phyloP scores from a whole-genome alignment of 2,113 vertebrate species.

The Albula goreensis region DNA sequence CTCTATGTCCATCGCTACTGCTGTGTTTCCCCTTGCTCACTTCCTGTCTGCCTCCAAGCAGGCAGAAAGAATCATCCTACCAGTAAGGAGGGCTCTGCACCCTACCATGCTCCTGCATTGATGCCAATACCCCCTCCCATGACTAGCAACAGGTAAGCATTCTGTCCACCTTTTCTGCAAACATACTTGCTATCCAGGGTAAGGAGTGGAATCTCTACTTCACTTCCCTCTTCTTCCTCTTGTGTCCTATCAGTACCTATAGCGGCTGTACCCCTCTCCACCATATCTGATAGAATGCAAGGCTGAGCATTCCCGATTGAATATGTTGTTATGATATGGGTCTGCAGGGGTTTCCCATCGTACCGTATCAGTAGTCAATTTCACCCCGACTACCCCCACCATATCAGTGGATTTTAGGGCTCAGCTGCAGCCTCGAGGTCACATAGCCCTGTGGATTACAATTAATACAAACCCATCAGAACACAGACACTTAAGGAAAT shows the following conservation, averaged over 20 bases:
- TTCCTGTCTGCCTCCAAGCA: slow-evolving; percentile 19
- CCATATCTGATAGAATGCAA: slow-evolving; percentile 13
- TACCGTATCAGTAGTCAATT: slow-evolving; percentile 32
- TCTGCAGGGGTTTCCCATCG: slow-evolving; percentile 33
- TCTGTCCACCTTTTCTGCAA: neutral
- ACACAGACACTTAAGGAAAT: slow-evolving; percentile 40
- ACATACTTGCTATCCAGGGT: neutral
- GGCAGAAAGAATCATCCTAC: neutral
- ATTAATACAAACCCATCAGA: slow-evolving; percentile 55
- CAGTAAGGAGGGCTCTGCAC: neutral
- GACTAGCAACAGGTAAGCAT: neutral
- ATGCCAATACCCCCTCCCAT: neutral
- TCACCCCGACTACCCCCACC: neutral
- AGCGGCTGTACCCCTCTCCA: neutral
- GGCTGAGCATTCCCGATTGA: slow-evolving; percentile 31
- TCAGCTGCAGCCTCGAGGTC: slow-evolving; percentile 54
- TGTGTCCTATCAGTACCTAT: no score
- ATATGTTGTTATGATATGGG: slow-evolving; percentile 21
- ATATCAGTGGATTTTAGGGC: slow-evolving; percentile 34
- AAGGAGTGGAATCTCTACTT: neutral
- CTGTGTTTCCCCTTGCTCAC: neutral
- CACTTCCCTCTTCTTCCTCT: neutral
- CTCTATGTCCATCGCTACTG: no score
- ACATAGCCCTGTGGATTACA: slow-evolving; percentile 30
- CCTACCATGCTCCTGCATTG: neutral